These are phyloP conservation scores for Pantherophis alleghaniensis DNA, from an alignment of 2,797 vertebrate species.

Conservation along the genomic window DNA sequence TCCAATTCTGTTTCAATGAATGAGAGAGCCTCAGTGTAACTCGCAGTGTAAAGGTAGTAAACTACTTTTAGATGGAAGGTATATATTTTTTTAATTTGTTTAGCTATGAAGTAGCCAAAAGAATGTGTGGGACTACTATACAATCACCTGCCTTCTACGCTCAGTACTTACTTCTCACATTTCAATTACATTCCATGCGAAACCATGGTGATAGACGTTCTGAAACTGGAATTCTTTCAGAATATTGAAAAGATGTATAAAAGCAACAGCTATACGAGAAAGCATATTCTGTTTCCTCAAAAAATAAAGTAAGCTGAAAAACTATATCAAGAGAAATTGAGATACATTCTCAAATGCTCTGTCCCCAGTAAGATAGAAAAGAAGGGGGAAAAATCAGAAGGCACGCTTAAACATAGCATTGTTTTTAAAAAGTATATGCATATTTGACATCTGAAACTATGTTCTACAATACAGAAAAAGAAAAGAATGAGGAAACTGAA, in stretches of 20 bases:
- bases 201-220: not conserved
- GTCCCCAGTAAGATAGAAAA: not conserved
- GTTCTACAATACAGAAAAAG: not conserved
- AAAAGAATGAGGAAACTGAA: not conserved
- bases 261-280: not conserved
- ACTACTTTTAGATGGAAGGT: not conserved
- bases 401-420: not conserved
- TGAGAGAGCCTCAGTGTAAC: not conserved
- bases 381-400: not conserved
- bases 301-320: not conserved
- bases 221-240: not conserved
- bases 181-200: not conserved
- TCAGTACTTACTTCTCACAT: not conserved
- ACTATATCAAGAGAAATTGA: not conserved
- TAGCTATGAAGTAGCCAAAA: not conserved
- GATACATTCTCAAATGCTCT: not conserved
- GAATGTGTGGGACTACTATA: not conserved
- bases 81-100: not conserved
- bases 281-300: not conserved
- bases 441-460: not conserved
- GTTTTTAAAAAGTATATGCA: not conserved
- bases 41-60: not conserved
- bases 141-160: not conserved
- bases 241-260: not conserved
- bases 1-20: not conserved